Base-by-base conservation (phyloP, 1,140 invertebrate species). In the Choristoneura fumiferana region DNA sequence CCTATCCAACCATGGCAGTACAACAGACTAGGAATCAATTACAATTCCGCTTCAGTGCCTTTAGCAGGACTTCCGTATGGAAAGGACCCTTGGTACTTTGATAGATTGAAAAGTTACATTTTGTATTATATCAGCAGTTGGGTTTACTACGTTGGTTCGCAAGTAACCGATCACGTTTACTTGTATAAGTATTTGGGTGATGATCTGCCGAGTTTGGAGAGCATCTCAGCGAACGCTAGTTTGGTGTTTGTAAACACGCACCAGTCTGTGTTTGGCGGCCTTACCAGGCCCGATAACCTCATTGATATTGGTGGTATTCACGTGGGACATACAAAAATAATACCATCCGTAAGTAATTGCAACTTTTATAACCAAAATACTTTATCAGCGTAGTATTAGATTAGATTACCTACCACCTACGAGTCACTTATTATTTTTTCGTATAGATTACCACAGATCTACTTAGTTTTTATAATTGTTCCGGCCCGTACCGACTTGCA, bases 181-280 rank as follows among this genome's bases (percentile, higher is more conserved):
- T 70, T 92, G 54, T 83, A 83, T 39, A 90, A 92, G 67, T 90
- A 92, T 77, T 90, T 94, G 22, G 91, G 91, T 8, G 69, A 85
- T 13, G 77, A 88, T 55, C 70, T 92, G 34, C 91, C 92, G 0
- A 73, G 90, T 0, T 70, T 94, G 29, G 77, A 90, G 58, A 91
- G 90, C 61, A 77, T 93, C 1, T 90, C 91, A 1, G 84, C 79
- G 14, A 92, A 92, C 36, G 89, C 89, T 0, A 91, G 90, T 65
- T 55, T 93, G 1, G 76, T 92, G 65, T 84, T 94, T 66, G 89
- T 92, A 63, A 93, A 94, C 81, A 89, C 91, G 12, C 91, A 93
- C 73, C 88, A 87, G 64, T 81, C 90, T 0, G 65, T 91, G n/a
- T 89, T 85, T 33, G 84, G 89, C 4, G 82, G 84, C 54, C 71